These are phyloP conservation scores for Cephus pygmeus DNA, from an alignment of 2,888 invertebrate species.

Conservation along the genomic window DNA sequence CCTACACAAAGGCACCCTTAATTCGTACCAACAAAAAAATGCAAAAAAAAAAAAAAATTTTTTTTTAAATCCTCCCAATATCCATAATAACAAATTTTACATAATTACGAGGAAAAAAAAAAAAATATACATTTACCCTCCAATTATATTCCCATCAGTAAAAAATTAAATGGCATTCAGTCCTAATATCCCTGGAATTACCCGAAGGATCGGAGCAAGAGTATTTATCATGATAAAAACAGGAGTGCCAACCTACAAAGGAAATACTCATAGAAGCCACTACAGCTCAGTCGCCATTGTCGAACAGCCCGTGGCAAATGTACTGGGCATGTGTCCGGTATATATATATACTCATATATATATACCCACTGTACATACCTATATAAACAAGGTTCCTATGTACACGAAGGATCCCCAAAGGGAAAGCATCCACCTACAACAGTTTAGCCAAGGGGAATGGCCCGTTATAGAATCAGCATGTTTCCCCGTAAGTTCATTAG, in stretches of 20 bases:
- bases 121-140: neutral
- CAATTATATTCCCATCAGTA: neutral
- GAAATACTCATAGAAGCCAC: neutral
- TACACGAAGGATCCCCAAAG: neutral
- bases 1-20: neutral
- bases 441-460: neutral
- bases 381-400: neutral
- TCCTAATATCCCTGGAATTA: neutral
- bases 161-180: neutral
- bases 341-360: neutral
- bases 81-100: neutral
- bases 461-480: slow-evolving; percentile 29
- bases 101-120: neutral
- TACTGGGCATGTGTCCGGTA: neutral
- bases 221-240: neutral
- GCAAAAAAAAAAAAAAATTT: too few species aligned
- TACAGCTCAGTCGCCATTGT: neutral
- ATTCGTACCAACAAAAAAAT: neutral
- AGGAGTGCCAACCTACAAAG: neutral
- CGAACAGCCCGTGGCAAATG: neutral
- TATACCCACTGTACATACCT: neutral
- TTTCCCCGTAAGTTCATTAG: slow-evolving; percentile 45
- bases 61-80: neutral
- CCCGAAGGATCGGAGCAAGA: neutral
- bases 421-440: neutral